phyloP scores from a whole-genome alignment of 2,888 invertebrate species.

The Malachius bipustulatus region DNA sequence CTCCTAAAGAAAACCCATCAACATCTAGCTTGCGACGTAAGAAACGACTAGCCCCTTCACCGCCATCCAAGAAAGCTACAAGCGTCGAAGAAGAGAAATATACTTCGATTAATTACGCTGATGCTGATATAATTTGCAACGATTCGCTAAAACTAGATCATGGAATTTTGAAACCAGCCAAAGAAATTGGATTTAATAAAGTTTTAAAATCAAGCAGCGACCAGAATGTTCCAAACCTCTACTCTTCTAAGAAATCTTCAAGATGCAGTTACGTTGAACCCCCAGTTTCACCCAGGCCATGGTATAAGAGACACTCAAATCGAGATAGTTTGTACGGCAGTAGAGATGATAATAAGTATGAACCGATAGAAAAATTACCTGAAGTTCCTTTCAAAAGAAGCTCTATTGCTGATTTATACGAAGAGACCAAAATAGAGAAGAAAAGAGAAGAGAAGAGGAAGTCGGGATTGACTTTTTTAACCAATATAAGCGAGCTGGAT shows the following conservation, averaged over 20 bases:
- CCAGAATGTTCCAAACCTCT: constrained; percentile 16
- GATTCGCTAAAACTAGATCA: constrained; percentile 40
- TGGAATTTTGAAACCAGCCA: constrained; percentile 38
- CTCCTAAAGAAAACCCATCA: constrained; percentile 38
- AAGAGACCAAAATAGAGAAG: constrained; percentile 17
- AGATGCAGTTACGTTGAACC: constrained; percentile 28
- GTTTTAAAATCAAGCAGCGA: constrained; percentile 16
- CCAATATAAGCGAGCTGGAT: constrained; percentile 69
- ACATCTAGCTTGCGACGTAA: constrained; percentile 33
- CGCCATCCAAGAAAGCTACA: constrained; percentile 28
- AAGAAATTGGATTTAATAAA: constrained; percentile 29
- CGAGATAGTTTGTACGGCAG: constrained; percentile 30
- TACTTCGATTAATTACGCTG: constrained; percentile 20
- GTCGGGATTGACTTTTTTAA: constrained; percentile 49
- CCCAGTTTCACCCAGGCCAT: constrained; percentile 47
- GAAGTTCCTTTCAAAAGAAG: constrained; percentile 46
- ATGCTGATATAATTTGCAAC: constrained; percentile 31
- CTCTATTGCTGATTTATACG: constrained; percentile 28
- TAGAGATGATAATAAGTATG: constrained; percentile 22
- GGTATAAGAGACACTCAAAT: constrained; percentile 48
- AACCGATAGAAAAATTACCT: constrained; percentile 32
- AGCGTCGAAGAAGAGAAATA: constrained; percentile 23
- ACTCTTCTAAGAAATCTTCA: constrained; percentile 23
- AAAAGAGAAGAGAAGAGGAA: constrained; percentile 41
- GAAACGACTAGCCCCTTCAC: constrained; percentile 39